A percentile compares a stretch with the other conserved stretches of the same genome.
Evolutionary conservation across 1,140 invertebrate species (phyloP).

Genomic region (Drosophila yakuba): DNA sequence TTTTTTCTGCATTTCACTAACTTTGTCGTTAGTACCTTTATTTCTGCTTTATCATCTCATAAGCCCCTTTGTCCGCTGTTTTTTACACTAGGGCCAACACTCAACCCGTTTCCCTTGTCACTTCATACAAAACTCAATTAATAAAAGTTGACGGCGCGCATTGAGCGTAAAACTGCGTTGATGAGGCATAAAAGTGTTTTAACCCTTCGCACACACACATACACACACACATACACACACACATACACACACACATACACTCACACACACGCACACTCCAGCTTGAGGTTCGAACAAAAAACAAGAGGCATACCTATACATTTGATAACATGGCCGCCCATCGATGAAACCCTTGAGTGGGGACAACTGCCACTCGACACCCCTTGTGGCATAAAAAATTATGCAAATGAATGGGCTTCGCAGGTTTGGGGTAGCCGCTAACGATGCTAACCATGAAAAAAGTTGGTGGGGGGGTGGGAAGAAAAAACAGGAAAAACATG

Average conservation of each 20-base stretch:
- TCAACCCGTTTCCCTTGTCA: slow-evolving; percentile 24
- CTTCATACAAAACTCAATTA: slow-evolving; percentile 70
- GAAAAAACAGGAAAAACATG: not conserved
- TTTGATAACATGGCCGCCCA: slow-evolving; percentile 27
- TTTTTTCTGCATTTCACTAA: not conserved
- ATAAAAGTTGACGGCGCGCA: slow-evolving; percentile 69
- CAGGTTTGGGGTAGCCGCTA: slow-evolving; percentile 9
- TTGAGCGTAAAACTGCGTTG: slow-evolving; percentile 65
- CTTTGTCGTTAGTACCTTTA: not conserved
- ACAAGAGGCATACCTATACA: not conserved
- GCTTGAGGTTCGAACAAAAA: slow-evolving; percentile 9
- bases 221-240: not conserved
- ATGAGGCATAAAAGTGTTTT: slow-evolving; percentile 66
- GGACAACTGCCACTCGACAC: slow-evolving; percentile 20
- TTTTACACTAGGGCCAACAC: not conserved
- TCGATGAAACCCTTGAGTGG: slow-evolving; percentile 32
- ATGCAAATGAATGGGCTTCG: slow-evolving; percentile 40
- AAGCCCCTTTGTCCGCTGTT: not conserved
- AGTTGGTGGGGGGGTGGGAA: not conserved
- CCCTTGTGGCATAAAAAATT: slow-evolving; percentile 28
- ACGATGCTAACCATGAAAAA: slow-evolving; percentile 30
- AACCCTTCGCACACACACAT: slow-evolving; percentile 44
- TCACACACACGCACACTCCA: not conserved
- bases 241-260: not conserved
- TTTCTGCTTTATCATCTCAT: slow-evolving; percentile 26